Evolutionary conservation across 1,140 invertebrate species (phyloP), one percentile per base, ranked within the genome.

Genomic region (Camponotus pennsylvanicus): DNA sequence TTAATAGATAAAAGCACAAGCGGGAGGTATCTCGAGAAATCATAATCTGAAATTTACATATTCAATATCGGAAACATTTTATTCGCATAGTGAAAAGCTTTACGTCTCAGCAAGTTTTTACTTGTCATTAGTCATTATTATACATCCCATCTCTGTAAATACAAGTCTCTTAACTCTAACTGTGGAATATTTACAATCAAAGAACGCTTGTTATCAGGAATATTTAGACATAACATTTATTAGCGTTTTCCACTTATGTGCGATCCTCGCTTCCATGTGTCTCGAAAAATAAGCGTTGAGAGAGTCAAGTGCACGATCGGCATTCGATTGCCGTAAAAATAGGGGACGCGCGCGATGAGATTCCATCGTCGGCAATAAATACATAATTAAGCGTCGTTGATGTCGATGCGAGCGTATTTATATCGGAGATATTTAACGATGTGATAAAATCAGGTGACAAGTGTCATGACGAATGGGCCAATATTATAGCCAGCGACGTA

Each of bases 381-480:
- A 93, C 59, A 91, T 89, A 93, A 94, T 94, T 94, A 94, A 93
- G 91, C 89, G 90, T 90, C 83, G 80, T 85, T 90, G 89, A 89
- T 91, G 92, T 93, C 93, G 91, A 94, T 94, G 92, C 80, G 86
- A 85, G 75, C 84, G 27, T 27, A 27, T 27, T 27, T 27, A 27
- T 27, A 67, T 71, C 55, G 6, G 32, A 63, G 49, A 93, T 88
- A 86, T 93, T 94, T 94, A 94, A 94, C 93, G 94, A 94, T 85
- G 76, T 90, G 92, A 94, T 94, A 94, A 94, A 94, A 94, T 91
- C 91, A 73, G 89, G 92, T 92, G 93, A 94, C 93, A 94, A 94
- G 93, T 94, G 93, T 94, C 93, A 94, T 89, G 80, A 52, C 40
- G 79, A 82, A 83, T 83, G 75, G 89, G 86, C 66, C 69, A 64